Conservation (phyloP, 2,113 vertebrate genomes). For the Alethe diademata region DNA sequence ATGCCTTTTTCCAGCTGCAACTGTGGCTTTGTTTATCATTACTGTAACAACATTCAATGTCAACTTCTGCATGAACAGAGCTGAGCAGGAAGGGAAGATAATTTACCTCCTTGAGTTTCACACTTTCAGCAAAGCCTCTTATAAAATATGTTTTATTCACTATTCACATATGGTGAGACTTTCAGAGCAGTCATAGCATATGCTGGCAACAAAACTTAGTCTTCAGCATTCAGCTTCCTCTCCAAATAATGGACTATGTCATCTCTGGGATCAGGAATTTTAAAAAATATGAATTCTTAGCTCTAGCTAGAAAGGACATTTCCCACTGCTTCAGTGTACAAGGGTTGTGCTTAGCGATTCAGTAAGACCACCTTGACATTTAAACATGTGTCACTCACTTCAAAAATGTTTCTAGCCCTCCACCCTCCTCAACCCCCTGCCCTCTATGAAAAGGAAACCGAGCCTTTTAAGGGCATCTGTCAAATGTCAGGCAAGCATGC, state of each 20-base stretch:
- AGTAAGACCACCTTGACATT: constrained; percentile 44
- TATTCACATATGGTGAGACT: background rate
- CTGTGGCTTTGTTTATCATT: background rate
- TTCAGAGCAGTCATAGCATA: constrained; percentile 4
- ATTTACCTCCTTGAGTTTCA: background rate
- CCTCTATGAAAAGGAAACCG: constrained; percentile 4
- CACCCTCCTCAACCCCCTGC: constrained; percentile 17
- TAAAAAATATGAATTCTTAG: constrained; percentile 3
- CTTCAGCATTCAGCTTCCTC: constrained; percentile 13
- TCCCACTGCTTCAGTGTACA: background rate
- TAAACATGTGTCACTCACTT: constrained; percentile 34
- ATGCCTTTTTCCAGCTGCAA: background rate
- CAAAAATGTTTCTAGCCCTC: constrained; percentile 48
- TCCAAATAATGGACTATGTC: constrained; percentile 12
- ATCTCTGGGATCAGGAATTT: constrained; percentile 24
- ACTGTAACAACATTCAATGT: background rate
- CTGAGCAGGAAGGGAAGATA: background rate
- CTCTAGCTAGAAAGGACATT: background rate
- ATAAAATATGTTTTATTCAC: constrained; percentile 7
- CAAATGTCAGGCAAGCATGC: constrained; percentile 59
- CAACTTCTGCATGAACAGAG: background rate
- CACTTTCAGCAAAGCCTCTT: background rate
- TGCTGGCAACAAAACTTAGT: constrained; percentile 26
- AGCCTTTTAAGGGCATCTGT: constrained; percentile 45
- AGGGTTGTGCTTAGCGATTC: constrained; percentile 24